Percentiles rank a stretch among this genome's conserved stretches.
phyloP scores from a whole-genome alignment of 2,113 vertebrate species.

The Cyphomyrus plagiostoma region DNA sequence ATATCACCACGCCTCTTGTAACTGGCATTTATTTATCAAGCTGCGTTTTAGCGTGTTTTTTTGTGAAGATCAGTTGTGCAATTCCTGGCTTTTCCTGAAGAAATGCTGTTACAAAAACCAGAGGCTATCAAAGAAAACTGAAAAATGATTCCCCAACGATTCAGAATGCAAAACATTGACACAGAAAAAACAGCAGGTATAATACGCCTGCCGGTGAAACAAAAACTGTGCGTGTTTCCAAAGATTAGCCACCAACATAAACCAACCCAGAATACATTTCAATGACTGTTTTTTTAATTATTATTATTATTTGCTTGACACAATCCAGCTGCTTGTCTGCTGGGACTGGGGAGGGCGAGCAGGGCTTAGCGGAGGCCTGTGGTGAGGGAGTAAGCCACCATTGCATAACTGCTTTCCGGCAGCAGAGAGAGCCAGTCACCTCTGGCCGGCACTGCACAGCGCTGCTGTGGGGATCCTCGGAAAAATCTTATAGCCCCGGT shows the following conservation, averaged over 20 bases:
- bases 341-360: not conserved
- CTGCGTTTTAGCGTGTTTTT: not conserved
- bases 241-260: not conserved
- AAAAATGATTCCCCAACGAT: not conserved
- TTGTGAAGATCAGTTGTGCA: not conserved
- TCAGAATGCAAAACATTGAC: not conserved
- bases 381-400: not conserved
- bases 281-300: not conserved
- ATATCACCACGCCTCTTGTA: not conserved
- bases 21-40: not conserved
- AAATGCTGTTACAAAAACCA: not conserved
- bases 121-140: not conserved
- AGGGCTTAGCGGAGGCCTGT: not conserved
- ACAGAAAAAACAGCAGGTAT: not conserved
- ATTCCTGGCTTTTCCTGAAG: not conserved
- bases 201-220: not conserved
- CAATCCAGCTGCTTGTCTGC: not conserved
- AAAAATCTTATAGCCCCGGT: not conserved
- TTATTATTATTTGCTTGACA: not conserved
- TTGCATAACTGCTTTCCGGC: not conserved
- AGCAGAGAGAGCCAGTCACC: not conserved
- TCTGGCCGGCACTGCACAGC: not conserved
- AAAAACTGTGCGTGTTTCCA: not conserved
- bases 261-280: not conserved
- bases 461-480: no score